Base-by-base conservation (phyloP, 1,140 invertebrate genomes). In the Eupeodes corollae region DNA sequence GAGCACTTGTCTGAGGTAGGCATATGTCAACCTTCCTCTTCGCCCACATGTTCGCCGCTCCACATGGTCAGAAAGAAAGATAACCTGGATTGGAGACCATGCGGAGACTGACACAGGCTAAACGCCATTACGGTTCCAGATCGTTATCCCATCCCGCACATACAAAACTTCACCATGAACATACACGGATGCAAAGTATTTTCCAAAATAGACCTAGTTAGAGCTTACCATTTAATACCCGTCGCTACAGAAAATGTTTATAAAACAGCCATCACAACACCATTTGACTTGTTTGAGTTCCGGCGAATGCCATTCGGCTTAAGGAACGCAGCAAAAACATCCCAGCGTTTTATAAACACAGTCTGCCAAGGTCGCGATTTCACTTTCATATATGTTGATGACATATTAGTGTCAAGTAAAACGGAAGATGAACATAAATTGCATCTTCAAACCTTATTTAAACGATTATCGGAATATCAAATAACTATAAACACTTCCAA, bases 191-290 rank as follows among this genome's bases (percentile, higher is more conserved):
- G 54, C 5, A 63, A 46, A 6, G 58, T 64, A 31, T 77, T 77
- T 48, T 63, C 62, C 1, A 57, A 50, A 2, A 42, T 78, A 0
- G 74, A 79, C 60, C 42, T 78, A 15, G 49, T 55, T 0, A 54
- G 57, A 19, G 76, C 75, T 0, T 79, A 71, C 49, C 67, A 70
- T 54, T 74, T 70, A 48, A 65, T 72, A 15, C 68, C 61, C 0
- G 56, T 71, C 0, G 40, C 40, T 6, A 26, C 44, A 8, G 50
- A 54, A 1, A n/a, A n/a, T n/a, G n/a, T n/a, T n/a, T n/a, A n/a
- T n/a, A n/a, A n/a, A n/a, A n/a, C n/a, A n/a, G n/a, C 64, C 44
- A 57, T 64, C 9, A 61, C 49, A 8, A 68, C 60, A 3, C 62
- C 60, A 11, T 69, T 68, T 37, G 58, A 66, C 0, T 44, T 72